Evolutionary conservation across 1,140 invertebrate genomes (phyloP).

Genomic region (Heterodera carotae): DNA sequence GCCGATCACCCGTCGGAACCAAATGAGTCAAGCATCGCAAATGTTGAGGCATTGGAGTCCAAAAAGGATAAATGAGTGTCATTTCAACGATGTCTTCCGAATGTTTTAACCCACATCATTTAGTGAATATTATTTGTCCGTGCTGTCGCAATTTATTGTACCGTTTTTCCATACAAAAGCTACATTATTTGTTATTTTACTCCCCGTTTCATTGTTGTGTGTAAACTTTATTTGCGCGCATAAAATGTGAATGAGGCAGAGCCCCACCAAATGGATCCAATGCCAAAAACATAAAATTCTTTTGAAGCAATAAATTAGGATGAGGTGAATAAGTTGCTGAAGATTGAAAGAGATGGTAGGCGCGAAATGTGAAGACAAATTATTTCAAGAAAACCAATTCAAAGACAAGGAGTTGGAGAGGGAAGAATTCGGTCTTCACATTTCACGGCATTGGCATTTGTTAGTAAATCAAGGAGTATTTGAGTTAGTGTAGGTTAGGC

Average conservation of each 20-base stretch:
- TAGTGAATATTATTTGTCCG: not conserved
- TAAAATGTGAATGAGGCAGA: too few species aligned
- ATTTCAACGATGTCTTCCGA: not conserved
- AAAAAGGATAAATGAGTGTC: conserved; percentile 32
- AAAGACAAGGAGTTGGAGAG: too few species aligned
- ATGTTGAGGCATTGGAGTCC: conserved; percentile 17
- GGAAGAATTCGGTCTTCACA: too few species aligned
- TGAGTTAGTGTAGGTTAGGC: not conserved
- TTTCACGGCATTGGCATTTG: too few species aligned
- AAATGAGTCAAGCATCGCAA: not conserved
- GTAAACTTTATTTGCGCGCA: too few species aligned
- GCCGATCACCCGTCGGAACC: not conserved
- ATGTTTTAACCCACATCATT: not conserved
- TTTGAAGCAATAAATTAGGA: not conserved
- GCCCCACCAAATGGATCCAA: not conserved
- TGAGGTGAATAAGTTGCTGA: not conserved
- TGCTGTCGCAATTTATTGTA: not conserved
- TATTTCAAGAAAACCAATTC: too few species aligned
- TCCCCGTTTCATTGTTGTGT: too few species aligned
- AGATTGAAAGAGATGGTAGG: not conserved
- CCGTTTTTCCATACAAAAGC: not conserved
- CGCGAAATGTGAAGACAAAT: not conserved
- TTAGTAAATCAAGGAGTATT: too few species aligned
- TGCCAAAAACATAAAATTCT: not conserved
- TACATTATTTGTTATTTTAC: too few species aligned